Conservation (phyloP, 2,888 invertebrate species). For the Timema podura region DNA sequence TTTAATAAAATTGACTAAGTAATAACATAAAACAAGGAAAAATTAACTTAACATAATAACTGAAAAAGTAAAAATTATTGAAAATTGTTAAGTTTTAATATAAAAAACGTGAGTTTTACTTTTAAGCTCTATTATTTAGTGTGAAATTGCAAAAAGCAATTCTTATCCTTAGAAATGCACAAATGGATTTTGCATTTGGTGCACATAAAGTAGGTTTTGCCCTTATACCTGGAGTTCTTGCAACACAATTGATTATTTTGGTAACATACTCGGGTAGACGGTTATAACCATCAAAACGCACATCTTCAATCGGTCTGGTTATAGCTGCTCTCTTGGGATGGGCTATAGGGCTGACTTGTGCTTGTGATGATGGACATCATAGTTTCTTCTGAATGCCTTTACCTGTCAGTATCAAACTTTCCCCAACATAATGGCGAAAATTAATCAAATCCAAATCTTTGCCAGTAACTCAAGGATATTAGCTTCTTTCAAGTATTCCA, state of each 20-base stretch:
- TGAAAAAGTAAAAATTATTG: constrained; percentile 1
- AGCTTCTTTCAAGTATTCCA: constrained; percentile 24
- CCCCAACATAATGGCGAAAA: neutral
- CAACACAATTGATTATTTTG: neutral
- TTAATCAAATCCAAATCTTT: neutral
- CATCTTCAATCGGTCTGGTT: neutral
- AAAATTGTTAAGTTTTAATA: neutral
- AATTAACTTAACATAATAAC: neutral
- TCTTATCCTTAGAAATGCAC: neutral
- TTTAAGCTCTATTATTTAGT: neutral
- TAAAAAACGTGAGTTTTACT: neutral
- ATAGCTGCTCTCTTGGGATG: neutral
- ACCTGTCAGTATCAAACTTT: neutral
- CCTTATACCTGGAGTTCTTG: neutral
- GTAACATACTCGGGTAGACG: neutral
- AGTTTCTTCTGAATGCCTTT: neutral
- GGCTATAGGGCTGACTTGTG: neutral
- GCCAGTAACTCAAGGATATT: neutral
- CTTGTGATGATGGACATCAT: neutral
- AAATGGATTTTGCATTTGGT: neutral
- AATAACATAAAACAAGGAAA: too few relatives aligned
- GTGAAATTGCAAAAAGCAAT: neutral
- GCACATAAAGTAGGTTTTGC: neutral
- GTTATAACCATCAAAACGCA: neutral
- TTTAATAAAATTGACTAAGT: too few relatives aligned